Evolutionary conservation across 1,140 invertebrate species (phyloP).

Genomic region (Ridgeia piscesae): DNA sequence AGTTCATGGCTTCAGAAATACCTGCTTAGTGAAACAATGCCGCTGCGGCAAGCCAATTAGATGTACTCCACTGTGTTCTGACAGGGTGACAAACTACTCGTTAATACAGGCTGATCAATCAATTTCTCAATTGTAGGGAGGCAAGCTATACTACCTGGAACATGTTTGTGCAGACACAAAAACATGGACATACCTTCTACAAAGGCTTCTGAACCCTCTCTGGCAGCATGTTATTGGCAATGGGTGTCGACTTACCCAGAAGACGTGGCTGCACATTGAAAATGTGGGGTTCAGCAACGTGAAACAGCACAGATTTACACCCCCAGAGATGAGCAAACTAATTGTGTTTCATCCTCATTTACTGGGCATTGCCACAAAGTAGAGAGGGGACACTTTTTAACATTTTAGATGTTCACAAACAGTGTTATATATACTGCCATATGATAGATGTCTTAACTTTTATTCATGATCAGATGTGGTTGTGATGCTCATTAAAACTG

Average conservation of each 20-base stretch:
- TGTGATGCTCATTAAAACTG: neutral
- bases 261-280: neutral
- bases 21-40: no score
- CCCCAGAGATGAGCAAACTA: neutral
- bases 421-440: neutral
- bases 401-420: neutral
- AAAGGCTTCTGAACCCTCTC: neutral
- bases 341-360: neutral
- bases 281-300: neutral
- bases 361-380: neutral
- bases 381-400: neutral
- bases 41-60: no score
- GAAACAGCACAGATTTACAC: neutral
- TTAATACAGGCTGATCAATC: neutral
- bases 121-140: conserved; percentile 37
- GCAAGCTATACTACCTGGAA: conserved; percentile 45
- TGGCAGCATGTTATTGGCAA: neutral
- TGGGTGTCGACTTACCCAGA: neutral
- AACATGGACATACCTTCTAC: neutral
- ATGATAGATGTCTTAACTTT: neutral
- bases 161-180: conserved; percentile 34
- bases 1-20: no score
- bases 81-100: no score
- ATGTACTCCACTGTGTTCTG: no score
- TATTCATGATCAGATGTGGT: neutral